Evolutionary conservation across 2,113 vertebrate species (phyloP), one percentile per base, ranked within the genome.

Genomic region (Nothocercus julius): DNA sequence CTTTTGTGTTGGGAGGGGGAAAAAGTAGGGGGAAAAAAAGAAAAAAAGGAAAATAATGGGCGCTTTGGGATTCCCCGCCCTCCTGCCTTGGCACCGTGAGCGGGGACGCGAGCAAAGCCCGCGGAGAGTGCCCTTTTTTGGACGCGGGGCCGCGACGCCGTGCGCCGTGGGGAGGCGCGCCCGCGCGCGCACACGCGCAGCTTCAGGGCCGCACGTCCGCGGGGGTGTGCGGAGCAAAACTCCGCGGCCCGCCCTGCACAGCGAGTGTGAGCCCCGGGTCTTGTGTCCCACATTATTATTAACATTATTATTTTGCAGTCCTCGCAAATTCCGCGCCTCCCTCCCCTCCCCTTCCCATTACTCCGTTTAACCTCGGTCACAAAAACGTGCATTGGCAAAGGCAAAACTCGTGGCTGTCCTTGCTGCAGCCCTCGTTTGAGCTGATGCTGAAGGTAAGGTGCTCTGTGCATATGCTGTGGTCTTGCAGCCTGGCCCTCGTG

Each of bases 181-280:
- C 66, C 53, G 30, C 38, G 32, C n/a, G 3, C 85, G 36, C 24
- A 1, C 36, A 4, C 74, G 6, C 12, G 11, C 64, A 72, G 66
- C 72, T 44, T 73, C 45, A 13, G 58, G 30, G 45, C 45, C 45
- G 45, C 17, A 47, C 45, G 17, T 47, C 45, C 45, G 45, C 45
- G 45, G 45, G 6, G 45, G 16, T 45, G 58, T 27, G 45, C 51
- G 1, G 27, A 45, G 8, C 0, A 0, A 64, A 73, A 42, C 38
- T 54, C 28, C 10, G 4, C 0, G 9, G 0, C 32, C 2, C 1
- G 3, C 75, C 82, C 75, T 64, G 19, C 38, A 12, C 56, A 22
- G 5, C 11, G 14, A 7, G 1, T 10, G 1, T 9, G 34, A 34
- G n/a, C 58, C 30, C 18, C 30, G 19, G 13, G 32, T 67, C 44